Base-by-base conservation (phyloP, 2,888 invertebrate genomes). In the Rhagonycha fulva region DNA sequence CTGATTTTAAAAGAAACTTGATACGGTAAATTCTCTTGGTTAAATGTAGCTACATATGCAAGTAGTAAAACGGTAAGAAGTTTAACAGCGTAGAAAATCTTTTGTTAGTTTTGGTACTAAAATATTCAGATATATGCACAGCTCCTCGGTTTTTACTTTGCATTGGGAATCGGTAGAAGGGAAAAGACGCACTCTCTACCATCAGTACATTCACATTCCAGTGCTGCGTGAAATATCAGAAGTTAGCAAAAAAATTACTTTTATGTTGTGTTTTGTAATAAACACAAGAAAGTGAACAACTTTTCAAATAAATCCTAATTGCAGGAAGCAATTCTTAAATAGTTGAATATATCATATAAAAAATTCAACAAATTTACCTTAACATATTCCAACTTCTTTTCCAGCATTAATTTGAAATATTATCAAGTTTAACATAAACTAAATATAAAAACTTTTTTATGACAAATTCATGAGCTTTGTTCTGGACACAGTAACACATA, bases 381-480 rank as follows among this genome's bases (percentile, higher is more conserved):
- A 63, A 12, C 19, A 63, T 12, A 63, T 63, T 63, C 23, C 7
- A 24, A 19, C 24, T 12, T 63, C 14, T 63, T 63, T 11, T 23
- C 12, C 23, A 19, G n/a, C 24, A n/a, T 66, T 66, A n/a, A 66
- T 66, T 66, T 66, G n/a, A 66, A 66, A 66, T 66, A 66, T 66
- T 66, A 66, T 24, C 47, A 47, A 47, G 26, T 26, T 66, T 66
- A 66, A 66, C 24, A 66, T 26, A 24, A 24, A 66, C 24, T 24
- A 66, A 63, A 70, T 70, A 70, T 26, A 67, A 70, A 70, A 70
- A 67, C 60, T 61, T 70, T 74, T 70, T 66, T 67, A 70, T 74
- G 66, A 74, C 74, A 74, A 74, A 74, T 70, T 74, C 70, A 70
- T 70, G 69, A 61, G 24, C 63, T 74, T 70, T 63, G 62, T 47